Conservation (phyloP, 2,113 vertebrate genomes). For the Nanorana parkeri region DNA sequence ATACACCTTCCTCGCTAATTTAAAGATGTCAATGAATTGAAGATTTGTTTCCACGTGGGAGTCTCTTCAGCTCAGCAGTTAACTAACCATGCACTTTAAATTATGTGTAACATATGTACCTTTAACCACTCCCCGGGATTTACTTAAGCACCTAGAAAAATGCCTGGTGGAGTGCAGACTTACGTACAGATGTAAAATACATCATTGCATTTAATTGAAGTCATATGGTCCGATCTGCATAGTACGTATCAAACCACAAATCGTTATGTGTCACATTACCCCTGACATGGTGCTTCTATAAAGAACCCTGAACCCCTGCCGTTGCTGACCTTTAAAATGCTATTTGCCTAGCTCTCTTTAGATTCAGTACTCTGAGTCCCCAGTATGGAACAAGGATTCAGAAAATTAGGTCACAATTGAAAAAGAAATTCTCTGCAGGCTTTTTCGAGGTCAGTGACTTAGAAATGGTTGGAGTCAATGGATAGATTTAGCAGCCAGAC, state of each 20-base stretch:
- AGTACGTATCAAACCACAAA: slow-evolving; percentile 1
- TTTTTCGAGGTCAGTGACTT: too few species aligned
- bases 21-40: neutral
- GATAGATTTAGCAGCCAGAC: too few species aligned
- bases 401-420: too few species aligned
- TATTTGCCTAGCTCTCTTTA: too few species aligned
- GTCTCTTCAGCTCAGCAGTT: neutral
- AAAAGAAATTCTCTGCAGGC: too few species aligned
- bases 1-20: neutral
- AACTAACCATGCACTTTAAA: slow-evolving; percentile 15
- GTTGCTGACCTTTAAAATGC: too few species aligned
- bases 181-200: slow-evolving; percentile 25
- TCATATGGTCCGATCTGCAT: slow-evolving; percentile 12
- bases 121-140: slow-evolving; percentile 10
- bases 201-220: slow-evolving; percentile 18
- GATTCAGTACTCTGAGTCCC: too few species aligned
- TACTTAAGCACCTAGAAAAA: slow-evolving; percentile 15
- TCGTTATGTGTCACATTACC: neutral
- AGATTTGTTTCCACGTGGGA: slow-evolving; percentile 12
- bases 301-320: too few species aligned
- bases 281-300: neutral
- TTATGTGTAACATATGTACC: slow-evolving; percentile 29
- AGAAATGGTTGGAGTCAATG: too few species aligned
- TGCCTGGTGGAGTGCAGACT: neutral
- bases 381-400: too few species aligned